These are phyloP conservation scores for Enteromius treurensis DNA, from an alignment of 2,797 vertebrate species.

Conservation along the genomic window DNA sequence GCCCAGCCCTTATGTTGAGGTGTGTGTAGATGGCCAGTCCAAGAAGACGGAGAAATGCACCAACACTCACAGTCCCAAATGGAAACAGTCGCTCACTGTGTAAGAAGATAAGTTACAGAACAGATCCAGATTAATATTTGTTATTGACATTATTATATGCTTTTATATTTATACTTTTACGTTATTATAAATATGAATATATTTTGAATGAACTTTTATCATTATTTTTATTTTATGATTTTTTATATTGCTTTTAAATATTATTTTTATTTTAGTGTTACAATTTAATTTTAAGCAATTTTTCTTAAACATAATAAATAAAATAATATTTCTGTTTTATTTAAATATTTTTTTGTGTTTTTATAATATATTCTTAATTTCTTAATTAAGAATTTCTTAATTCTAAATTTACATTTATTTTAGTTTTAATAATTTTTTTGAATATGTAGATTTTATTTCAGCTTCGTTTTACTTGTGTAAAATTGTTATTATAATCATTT, in stretches of 20 bases:
- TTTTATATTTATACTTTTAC: not conserved
- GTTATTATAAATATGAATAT: no score
- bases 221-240: not conserved
- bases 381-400: no score
- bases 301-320: no score
- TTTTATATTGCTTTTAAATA: not conserved
- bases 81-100: constrained; percentile 98
- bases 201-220: not conserved
- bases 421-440: not conserved
- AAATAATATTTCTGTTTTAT: not conserved
- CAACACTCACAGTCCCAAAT: constrained; percentile 97
- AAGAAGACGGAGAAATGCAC: constrained; percentile 98
- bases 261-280: not conserved
- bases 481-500: not conserved
- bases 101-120: constrained; percentile 74
- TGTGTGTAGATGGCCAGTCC: constrained; percentile 94
- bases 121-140: not conserved
- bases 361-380: not conserved
- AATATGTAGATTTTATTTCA: not conserved
- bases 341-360: not conserved
- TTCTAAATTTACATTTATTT: not conserved
- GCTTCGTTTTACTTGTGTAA: not conserved
- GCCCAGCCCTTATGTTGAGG: constrained; percentile 97
- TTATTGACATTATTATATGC: not conserved
- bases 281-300: not conserved